Evolutionary conservation across 2,113 vertebrate genomes (phyloP).

Genomic region (Myotis yumanensis): DNA sequence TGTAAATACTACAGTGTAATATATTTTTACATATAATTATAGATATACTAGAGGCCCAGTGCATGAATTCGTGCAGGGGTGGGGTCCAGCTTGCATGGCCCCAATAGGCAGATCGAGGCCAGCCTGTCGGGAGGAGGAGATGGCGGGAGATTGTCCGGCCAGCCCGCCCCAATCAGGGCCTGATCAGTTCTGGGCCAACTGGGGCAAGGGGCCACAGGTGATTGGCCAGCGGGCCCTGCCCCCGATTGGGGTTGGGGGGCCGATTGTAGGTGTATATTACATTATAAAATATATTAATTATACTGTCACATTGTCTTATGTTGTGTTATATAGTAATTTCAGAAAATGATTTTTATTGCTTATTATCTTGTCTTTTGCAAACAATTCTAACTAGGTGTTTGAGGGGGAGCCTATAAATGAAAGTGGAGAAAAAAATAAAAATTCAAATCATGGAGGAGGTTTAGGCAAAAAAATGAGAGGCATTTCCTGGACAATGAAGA

Average conservation of each 20-base stretch:
- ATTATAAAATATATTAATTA: neutral
- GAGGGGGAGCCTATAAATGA: conserved; percentile 81
- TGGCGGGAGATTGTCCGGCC: too few relatives aligned
- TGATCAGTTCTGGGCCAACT: too few relatives aligned
- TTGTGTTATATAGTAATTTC: neutral
- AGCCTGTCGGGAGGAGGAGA: too few relatives aligned
- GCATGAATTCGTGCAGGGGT: too few relatives aligned
- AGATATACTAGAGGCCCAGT: too few relatives aligned
- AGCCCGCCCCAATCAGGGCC: too few relatives aligned
- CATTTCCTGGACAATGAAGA: conserved; percentile 90
- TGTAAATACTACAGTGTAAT: neutral
- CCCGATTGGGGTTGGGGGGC: too few relatives aligned
- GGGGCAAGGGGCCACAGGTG: too few relatives aligned
- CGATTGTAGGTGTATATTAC: neutral
- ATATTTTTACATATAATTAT: neutral
- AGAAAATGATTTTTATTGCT: neutral
- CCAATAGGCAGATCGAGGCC: too few relatives aligned
- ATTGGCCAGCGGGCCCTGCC: too few relatives aligned
- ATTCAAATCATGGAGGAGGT: conserved; percentile 75
- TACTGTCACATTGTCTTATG: neutral
- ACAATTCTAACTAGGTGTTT: conserved; percentile 79
- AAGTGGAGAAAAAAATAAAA: conserved; percentile 78
- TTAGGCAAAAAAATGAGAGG: conserved; percentile 88
- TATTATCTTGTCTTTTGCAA: conserved; percentile 36
- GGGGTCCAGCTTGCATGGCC: too few relatives aligned